Conservation (phyloP, 2,113 vertebrate genomes). For the Melanerpes formicivorus region DNA sequence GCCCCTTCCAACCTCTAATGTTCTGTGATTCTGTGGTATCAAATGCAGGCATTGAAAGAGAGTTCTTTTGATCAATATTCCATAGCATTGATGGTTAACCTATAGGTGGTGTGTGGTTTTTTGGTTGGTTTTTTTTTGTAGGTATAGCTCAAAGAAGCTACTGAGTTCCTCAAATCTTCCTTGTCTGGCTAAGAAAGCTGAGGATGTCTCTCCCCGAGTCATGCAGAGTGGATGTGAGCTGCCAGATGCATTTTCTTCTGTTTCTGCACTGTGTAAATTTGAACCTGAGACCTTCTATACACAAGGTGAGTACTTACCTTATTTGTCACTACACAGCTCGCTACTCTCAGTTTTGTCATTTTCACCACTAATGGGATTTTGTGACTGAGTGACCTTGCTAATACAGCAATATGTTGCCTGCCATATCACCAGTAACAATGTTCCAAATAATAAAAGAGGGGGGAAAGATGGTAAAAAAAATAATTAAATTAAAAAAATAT, state of each 20-base stretch:
- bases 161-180: not conserved
- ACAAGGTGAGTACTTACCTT: conserved; percentile 44
- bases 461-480: conserved; percentile 23
- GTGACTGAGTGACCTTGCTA: conserved; percentile 74
- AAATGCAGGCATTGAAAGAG: not conserved
- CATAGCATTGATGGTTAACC: not conserved
- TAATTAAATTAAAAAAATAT: not conserved
- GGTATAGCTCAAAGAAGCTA: not conserved
- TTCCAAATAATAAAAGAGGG: conserved; percentile 5
- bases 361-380: conserved; percentile 74
- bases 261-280: conserved; percentile 29
- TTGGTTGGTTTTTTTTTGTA: not conserved
- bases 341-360: conserved; percentile 52
- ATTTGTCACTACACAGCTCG: conserved; percentile 57
- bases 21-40: not conserved
- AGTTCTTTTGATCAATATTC: conserved; percentile 8
- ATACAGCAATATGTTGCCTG: conserved; percentile 69
- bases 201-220: not conserved
- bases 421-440: conserved; percentile 58
- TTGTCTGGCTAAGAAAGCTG: not conserved
- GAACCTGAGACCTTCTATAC: conserved; percentile 31
- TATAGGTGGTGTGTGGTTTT: too few species aligned
- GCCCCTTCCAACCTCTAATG: too few species aligned
- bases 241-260: not conserved
- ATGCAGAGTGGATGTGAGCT: not conserved